phyloP scores from a whole-genome alignment of 2,888 invertebrate genomes.

The Mythimna pallens region DNA sequence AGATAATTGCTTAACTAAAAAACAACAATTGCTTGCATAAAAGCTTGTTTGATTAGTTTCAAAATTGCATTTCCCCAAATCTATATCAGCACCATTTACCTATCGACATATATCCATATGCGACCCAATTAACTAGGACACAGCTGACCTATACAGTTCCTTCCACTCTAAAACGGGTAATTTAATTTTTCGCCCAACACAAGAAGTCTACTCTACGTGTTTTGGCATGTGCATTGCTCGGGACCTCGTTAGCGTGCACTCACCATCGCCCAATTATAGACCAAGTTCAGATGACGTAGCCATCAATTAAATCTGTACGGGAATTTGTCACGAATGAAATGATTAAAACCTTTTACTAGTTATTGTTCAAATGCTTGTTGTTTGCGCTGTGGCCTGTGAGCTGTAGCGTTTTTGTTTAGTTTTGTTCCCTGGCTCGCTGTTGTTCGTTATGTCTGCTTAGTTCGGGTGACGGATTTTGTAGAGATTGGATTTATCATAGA shows the following conservation, averaged over 20 bases:
- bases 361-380: slow-evolving; percentile 59
- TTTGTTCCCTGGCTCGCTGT: slow-evolving; percentile 35
- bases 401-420: slow-evolving; percentile 57
- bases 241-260: slow-evolving; percentile 84
- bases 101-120: neutral
- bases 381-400: slow-evolving; percentile 43
- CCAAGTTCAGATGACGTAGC: slow-evolving; percentile 79
- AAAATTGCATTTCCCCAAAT: neutral
- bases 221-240: slow-evolving; percentile 78
- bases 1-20: too few relatives aligned
- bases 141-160: slow-evolving; percentile 16
- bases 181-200: slow-evolving; percentile 40
- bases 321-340: slow-evolving; percentile 70
- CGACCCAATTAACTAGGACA: slow-evolving; percentile 13
- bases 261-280: slow-evolving; percentile 82
- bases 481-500: slow-evolving; percentile 37
- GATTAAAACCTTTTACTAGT: slow-evolving; percentile 62
- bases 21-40: too few relatives aligned
- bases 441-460: slow-evolving; percentile 42
- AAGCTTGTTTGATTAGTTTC: neutral
- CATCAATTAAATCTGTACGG: slow-evolving; percentile 81
- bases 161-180: slow-evolving; percentile 18
- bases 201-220: slow-evolving; percentile 75
- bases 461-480: slow-evolving; percentile 39
- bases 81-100: neutral